Evolutionary conservation across 1,140 invertebrate genomes (phyloP).

Genomic region (Mesaphorura yosii): DNA sequence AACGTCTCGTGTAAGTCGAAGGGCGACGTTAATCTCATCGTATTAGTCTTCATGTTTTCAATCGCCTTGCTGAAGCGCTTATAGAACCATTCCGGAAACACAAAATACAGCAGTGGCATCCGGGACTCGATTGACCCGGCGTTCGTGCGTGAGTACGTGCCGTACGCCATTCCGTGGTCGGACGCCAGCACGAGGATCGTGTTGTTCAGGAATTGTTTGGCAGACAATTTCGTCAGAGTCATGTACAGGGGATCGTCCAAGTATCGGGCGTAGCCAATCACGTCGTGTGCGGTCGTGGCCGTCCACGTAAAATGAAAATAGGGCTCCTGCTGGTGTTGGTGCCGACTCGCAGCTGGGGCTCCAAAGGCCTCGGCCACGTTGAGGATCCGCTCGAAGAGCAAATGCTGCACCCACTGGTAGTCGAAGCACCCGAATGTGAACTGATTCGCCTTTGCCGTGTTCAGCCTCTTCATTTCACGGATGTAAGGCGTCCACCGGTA

Average conservation of each 20-base stretch:
- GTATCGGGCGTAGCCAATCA: constrained; percentile 54
- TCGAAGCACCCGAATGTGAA: too few relatives aligned
- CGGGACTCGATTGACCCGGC: constrained; percentile 78
- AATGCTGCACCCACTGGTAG: too few relatives aligned
- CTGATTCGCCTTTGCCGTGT: too few relatives aligned
- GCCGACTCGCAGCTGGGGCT: too few relatives aligned
- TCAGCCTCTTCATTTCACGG: too few relatives aligned
- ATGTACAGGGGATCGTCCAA: constrained; percentile 46
- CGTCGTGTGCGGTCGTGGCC: constrained; percentile 62
- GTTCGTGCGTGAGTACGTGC: constrained; percentile 61
- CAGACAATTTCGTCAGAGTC: constrained; percentile 33
- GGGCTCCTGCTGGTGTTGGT: too few relatives aligned
- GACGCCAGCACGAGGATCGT: constrained; percentile 66
- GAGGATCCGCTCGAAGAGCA: too few relatives aligned
- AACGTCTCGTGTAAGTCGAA: constrained; percentile 69
- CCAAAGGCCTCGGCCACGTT: too few relatives aligned
- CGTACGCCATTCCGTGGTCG: constrained; percentile 85
- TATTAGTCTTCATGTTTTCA: constrained; percentile 56
- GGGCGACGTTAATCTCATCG: constrained; percentile 61
- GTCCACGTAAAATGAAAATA: constrained; percentile 68
- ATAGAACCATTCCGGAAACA: constrained; percentile 59
- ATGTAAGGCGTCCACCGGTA: too few relatives aligned
- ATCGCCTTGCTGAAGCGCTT: constrained; percentile 49
- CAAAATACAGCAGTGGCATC: constrained; percentile 70
- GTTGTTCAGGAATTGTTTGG: constrained; percentile 35